A percentile compares a stretch with the other conserved stretches of the same genome.
Conservation (phyloP, 2,113 vertebrate species). For the Sarotherodon lohbergeri region DNA sequence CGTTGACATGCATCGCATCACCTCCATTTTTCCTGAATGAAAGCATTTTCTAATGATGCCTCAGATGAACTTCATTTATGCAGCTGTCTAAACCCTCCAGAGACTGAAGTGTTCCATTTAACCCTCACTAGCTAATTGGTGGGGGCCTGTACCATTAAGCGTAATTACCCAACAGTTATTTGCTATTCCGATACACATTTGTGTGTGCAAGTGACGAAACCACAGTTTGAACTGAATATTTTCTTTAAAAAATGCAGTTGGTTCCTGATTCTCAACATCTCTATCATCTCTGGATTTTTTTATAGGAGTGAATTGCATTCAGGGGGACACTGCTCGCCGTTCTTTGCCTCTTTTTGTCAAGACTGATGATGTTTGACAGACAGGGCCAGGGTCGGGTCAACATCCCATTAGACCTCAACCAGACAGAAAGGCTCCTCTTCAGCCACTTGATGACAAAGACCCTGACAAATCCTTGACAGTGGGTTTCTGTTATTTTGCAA, state of each 20-base stretch:
- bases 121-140: slow-evolving; percentile 12
- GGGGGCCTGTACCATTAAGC: background rate
- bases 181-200: background rate
- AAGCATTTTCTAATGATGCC: background rate
- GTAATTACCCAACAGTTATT: slow-evolving; percentile 19
- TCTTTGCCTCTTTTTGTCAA: background rate
- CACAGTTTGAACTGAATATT: background rate
- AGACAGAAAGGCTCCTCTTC: slow-evolving; percentile 4
- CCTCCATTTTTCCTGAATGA: background rate
- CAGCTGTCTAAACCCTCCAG: background rate
- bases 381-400: slow-evolving; percentile 32
- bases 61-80: background rate
- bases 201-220: background rate
- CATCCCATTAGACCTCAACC: slow-evolving; percentile 36
- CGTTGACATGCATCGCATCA: background rate
- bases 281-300: background rate
- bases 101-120: slow-evolving; percentile 11
- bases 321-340: background rate
- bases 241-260: background rate
- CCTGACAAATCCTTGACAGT: slow-evolving; percentile 26
- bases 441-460: background rate
- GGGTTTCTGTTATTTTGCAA: slow-evolving; percentile 21
- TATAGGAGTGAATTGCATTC: background rate
- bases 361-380: slow-evolving; percentile 41
- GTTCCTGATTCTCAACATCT: background rate